Evolutionary conservation across 2,888 invertebrate genomes (phyloP).

Genomic region (Magallana nippona): DNA sequence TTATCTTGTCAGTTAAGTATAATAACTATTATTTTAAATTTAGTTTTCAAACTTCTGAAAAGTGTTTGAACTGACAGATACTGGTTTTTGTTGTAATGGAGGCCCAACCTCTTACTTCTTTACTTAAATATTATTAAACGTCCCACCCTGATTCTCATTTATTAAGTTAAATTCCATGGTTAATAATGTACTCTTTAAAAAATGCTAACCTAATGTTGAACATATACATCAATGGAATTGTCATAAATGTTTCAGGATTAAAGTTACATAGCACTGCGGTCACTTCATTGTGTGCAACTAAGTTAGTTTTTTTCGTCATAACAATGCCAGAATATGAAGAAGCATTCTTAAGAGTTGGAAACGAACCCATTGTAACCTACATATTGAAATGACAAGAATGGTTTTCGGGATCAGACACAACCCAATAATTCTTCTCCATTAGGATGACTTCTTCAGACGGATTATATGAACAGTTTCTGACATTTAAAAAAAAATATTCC

Average conservation of each 20-base stretch:
- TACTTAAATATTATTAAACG: neutral
- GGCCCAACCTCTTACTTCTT: too few species aligned
- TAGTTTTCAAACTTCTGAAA: too few species aligned
- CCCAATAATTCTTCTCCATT: conserved; percentile 28
- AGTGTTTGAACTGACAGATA: too few species aligned
- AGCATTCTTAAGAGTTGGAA: neutral
- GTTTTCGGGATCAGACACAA: conserved; percentile 1
- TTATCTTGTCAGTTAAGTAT: too few species aligned
- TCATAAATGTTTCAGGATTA: neutral
- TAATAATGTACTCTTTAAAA: neutral
- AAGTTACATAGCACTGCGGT: neutral
- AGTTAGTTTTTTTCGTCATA: conserved; percentile 4
- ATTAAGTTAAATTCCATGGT: neutral
- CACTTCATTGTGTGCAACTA: neutral
- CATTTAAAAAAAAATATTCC: conserved; percentile 20
- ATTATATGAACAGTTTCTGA: conserved; percentile 2
- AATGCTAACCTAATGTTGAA: neutral
- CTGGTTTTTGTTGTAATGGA: too few species aligned
- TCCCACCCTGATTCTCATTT: neutral
- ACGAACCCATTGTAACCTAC: neutral
- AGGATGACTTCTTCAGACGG: conserved; percentile 15
- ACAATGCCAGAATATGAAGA: neutral
- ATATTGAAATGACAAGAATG: neutral
- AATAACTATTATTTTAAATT: too few species aligned
- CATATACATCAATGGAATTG: neutral